These are phyloP conservation scores for Agrochola macilenta DNA, from an alignment of 2,888 invertebrate genomes.

Conservation along the genomic window DNA sequence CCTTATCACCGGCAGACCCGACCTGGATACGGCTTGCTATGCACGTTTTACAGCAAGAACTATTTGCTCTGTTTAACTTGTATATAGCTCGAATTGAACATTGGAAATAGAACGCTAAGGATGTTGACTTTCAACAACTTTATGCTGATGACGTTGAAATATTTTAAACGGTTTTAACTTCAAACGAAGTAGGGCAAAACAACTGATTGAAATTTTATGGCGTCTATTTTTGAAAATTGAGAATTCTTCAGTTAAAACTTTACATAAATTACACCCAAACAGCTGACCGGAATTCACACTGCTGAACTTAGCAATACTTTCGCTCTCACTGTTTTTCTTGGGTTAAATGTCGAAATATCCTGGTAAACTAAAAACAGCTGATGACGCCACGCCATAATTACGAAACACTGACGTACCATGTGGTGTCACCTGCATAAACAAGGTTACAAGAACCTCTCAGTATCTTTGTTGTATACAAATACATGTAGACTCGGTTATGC, in stretches of 20 bases:
- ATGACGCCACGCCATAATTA: constrained; percentile 61
- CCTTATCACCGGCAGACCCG: constrained; percentile 75
- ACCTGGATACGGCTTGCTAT: constrained; percentile 65
- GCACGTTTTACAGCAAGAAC: constrained; percentile 51
- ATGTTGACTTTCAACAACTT: constrained; percentile 36
- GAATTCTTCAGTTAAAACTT: not conserved
- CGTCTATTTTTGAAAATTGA: not conserved
- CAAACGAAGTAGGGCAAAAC: constrained; percentile 19
- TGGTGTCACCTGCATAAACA: constrained; percentile 66
- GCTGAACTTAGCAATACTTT: constrained; percentile 35
- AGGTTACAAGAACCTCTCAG: constrained; percentile 47
- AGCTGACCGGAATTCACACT: not conserved
- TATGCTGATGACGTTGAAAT: constrained; percentile 2
- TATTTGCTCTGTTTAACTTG: constrained; percentile 49
- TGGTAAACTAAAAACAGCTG: constrained; percentile 34
- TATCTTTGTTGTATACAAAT: constrained; percentile 44
- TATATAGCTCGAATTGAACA: constrained; percentile 16
- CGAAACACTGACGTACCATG: constrained; percentile 61
- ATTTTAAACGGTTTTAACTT: constrained; percentile 5
- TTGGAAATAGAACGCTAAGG: constrained; percentile 34
- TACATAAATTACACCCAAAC: not conserved
- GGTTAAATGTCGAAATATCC: constrained; percentile 49
- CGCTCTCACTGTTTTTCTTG: constrained; percentile 32
- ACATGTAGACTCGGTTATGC: not conserved
- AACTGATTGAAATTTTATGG: not conserved